A percentile compares a stretch with the other conserved stretches of the same genome.
Conservation (phyloP, 2,113 vertebrate species). For the Phalacrocorax pelagicus region DNA sequence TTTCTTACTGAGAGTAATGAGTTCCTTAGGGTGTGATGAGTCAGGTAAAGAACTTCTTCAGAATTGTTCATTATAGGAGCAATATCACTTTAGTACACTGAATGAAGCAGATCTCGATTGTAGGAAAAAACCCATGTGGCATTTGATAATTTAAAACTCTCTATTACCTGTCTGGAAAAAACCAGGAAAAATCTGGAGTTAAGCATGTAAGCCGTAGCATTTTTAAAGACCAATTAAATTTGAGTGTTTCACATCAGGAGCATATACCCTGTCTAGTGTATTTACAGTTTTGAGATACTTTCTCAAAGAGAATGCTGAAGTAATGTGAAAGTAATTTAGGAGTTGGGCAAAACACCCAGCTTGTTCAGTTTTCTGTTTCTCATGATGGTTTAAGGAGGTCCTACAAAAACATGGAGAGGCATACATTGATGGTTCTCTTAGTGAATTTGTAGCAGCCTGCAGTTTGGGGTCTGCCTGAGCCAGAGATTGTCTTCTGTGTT, state of each 20-base stretch:
- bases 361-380: not conserved
- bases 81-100: not conserved
- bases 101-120: not conserved
- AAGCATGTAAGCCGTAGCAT: fast-evolving
- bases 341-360: not conserved
- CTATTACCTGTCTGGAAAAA: not conserved
- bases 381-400: not conserved
- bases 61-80: not conserved
- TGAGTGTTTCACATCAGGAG: not conserved
- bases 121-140: not conserved
- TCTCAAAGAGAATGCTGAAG: not conserved
- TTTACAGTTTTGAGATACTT: not conserved
- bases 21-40: not conserved
- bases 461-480: not conserved
- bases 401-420: not conserved
- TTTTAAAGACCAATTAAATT: not conserved
- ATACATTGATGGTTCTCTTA: not conserved
- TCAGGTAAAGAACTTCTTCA: not conserved
- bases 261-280: not conserved
- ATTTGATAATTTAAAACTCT: not conserved
- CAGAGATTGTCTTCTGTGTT: not conserved
- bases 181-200: not conserved
- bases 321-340: not conserved
- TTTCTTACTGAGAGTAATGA: not conserved
- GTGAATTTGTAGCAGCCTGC: not conserved